These are phyloP conservation scores for Craseonycteris thonglongyai DNA, from an alignment of 2,113 vertebrate species.

Conservation along the genomic window DNA sequence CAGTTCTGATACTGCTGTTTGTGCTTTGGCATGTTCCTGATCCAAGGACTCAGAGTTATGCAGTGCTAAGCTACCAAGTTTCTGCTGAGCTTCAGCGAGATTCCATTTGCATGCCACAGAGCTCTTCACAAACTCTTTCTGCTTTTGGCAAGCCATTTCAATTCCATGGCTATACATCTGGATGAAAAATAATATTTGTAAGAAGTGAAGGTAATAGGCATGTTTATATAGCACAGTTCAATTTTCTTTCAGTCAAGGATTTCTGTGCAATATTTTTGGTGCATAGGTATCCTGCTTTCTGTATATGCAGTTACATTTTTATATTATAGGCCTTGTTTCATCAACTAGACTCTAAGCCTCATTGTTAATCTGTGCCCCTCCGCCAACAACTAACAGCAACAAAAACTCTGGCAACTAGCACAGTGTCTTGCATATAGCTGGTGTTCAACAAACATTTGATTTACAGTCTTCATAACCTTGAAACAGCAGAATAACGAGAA, in stretches of 20 bases:
- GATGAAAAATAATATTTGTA: slow-evolving; percentile 52
- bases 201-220: neutral
- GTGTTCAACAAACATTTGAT: slow-evolving; percentile 12
- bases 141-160: slow-evolving; percentile 89
- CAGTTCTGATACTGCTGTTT: slow-evolving; percentile 85
- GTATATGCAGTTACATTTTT: slow-evolving; percentile 1
- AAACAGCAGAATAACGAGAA: neutral
- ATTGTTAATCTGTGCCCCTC: neutral
- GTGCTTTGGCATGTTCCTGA: slow-evolving; percentile 90
- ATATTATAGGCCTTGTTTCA: neutral
- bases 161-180: slow-evolving; percentile 83
- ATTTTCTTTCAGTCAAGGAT: neutral
- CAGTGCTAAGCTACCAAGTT: slow-evolving; percentile 90
- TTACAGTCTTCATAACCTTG: slow-evolving; percentile 9
- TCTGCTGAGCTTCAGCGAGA: slow-evolving; percentile 95
- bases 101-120: slow-evolving; percentile 93
- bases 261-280: neutral
- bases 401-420: slow-evolving; percentile 32
- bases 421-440: neutral
- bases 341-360: neutral
- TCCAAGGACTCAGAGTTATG: slow-evolving; percentile 94
- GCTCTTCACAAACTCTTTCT: slow-evolving; percentile 90
- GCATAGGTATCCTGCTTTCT: neutral
- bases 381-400: slow-evolving; percentile 1
- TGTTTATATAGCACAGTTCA: neutral